Percentiles rank a stretch among this genome's conserved stretches.
These are phyloP conservation scores for Pterocles burchelli DNA, from an alignment of 2,113 vertebrate species.

Conservation along the genomic window DNA sequence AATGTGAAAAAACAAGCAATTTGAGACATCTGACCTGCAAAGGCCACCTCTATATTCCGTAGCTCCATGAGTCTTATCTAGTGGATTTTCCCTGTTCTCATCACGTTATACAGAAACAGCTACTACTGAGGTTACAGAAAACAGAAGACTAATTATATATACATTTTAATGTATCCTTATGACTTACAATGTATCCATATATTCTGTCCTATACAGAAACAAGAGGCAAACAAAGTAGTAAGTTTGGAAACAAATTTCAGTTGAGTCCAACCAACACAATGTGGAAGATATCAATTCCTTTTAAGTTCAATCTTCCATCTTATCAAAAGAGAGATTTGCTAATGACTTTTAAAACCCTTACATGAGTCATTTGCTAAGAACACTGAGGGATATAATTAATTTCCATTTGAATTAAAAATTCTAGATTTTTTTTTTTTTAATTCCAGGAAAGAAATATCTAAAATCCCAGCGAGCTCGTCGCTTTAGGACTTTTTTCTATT, in stretches of 20 bases:
- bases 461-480: background rate
- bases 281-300: background rate
- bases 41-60: background rate
- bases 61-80: background rate
- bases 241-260: background rate
- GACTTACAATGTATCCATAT: background rate
- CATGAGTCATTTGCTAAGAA: slow-evolving; percentile 28
- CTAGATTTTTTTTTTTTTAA: background rate
- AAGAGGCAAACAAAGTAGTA: background rate
- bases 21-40: background rate
- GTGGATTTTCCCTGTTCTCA: background rate
- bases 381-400: background rate
- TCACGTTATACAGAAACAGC: background rate
- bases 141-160: background rate
- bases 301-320: background rate
- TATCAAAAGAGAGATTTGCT: background rate
- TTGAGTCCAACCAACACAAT: background rate
- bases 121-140: background rate
- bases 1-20: background rate
- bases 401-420: slow-evolving; percentile 17
- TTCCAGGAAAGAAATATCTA: background rate
- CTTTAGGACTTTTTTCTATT: background rate
- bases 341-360: slow-evolving; percentile 14
- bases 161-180: background rate
- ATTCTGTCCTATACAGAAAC: background rate